These are phyloP conservation scores for Parazoanthus swiftii DNA, from an alignment of 92 coral and sea anemone species.

Conservation along the genomic window DNA sequence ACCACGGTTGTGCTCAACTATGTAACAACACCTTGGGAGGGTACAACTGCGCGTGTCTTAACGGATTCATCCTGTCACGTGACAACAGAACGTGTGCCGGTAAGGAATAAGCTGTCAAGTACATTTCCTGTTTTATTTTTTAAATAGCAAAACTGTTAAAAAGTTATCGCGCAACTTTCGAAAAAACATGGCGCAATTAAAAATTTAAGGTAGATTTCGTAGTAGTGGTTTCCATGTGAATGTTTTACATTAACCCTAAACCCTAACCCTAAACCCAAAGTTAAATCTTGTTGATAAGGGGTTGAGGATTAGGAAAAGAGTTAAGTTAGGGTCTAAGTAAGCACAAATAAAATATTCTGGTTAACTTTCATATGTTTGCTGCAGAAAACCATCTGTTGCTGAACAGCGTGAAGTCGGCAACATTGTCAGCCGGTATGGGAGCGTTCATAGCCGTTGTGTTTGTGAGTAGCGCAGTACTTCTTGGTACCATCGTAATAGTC, in stretches of 20 bases:
- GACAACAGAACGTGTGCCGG: constrained; percentile 89
- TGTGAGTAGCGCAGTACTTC: constrained; percentile 56
- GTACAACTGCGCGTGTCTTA: constrained; percentile 83
- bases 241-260: no score
- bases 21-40: constrained; percentile 91
- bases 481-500: constrained; percentile 61
- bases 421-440: constrained; percentile 87
- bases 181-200: no score
- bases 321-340: neutral
- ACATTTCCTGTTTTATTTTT: no score
- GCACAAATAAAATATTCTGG: no score
- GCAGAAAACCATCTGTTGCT: constrained; percentile 52
- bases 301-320: no score
- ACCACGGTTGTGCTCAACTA: constrained; percentile 83
- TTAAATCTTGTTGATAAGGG: no score
- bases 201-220: no score
- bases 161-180: no score
- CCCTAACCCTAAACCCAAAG: no score
- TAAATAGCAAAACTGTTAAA: no score
- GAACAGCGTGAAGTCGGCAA: constrained; percentile 69
- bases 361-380: neutral
- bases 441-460: constrained; percentile 73
- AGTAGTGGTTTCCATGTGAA: no score
- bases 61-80: constrained; percentile 59
- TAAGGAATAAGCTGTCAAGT: constrained; percentile 21